These are phyloP conservation scores for Pterocles gutturalis DNA, from an alignment of 2,113 vertebrate species.

Conservation along the genomic window DNA sequence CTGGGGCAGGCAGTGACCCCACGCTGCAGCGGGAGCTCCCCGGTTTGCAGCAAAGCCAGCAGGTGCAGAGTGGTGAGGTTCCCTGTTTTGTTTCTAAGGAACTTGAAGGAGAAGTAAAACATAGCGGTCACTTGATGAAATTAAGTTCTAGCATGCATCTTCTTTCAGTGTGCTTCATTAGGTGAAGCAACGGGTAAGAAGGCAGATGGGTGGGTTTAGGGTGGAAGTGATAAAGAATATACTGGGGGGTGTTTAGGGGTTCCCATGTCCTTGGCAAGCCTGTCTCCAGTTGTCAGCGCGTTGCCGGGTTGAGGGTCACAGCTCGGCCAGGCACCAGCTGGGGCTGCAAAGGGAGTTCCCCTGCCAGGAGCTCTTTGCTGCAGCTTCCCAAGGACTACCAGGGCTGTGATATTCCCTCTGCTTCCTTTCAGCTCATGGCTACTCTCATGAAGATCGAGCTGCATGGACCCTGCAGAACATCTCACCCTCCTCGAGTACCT, in stretches of 20 bases:
- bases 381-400: accelerated
- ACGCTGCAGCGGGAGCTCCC: accelerated
- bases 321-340: background rate
- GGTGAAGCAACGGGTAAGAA: background rate
- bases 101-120: background rate
- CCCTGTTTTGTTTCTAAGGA: background rate
- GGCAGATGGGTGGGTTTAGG: background rate
- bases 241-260: background rate
- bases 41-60: background rate
- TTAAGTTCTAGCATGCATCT: accelerated
- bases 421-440: background rate
- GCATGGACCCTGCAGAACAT: background rate
- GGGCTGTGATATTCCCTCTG: background rate
- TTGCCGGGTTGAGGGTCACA: accelerated
- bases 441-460: background rate
- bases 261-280: background rate
- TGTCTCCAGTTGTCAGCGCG: background rate
- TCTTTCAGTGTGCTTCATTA: background rate
- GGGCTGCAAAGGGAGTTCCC: background rate
- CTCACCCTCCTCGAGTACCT: background rate
- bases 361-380: background rate
- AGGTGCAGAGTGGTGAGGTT: background rate
- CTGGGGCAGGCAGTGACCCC: no score
- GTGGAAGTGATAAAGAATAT: background rate
- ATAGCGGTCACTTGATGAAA: accelerated